A percentile compares a stretch with the other conserved stretches of the same genome.
Conservation (phyloP, 2,888 invertebrate species). For the Perizoma flavofasciatum region DNA sequence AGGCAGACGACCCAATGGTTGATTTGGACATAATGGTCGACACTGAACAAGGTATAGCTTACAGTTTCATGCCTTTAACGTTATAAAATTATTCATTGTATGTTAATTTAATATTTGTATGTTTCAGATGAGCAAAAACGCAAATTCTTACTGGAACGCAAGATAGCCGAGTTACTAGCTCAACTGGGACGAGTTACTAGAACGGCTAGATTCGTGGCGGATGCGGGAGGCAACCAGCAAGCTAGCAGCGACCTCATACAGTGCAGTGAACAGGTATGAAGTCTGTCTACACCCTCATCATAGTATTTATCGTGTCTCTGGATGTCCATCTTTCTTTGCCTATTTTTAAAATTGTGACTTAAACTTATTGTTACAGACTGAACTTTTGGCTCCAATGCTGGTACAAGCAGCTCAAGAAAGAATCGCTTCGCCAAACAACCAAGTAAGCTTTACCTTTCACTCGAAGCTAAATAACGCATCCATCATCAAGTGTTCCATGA, state of each 20-base stretch:
- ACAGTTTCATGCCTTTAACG: too few relatives aligned
- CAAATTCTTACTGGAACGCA: conserved; percentile 94
- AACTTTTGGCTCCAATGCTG: conserved; percentile 66
- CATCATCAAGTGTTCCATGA: too few relatives aligned
- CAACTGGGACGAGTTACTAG: conserved; percentile 93
- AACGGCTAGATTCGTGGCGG: conserved; percentile 94
- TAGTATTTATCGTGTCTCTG: too few relatives aligned
- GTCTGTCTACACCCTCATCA: too few relatives aligned
- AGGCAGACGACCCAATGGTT: conserved; percentile 87
- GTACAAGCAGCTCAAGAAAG: conserved; percentile 71
- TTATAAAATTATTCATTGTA: too few relatives aligned
- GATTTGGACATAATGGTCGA: conserved; percentile 97
- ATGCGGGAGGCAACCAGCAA: conserved; percentile 44
- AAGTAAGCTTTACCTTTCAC: conserved; percentile 43
- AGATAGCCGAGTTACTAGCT: conserved; percentile 92
- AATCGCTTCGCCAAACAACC: conserved; percentile 54
- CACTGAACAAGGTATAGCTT: conserved; percentile 85
- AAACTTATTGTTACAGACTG: conserved; percentile 49
- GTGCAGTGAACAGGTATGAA: conserved; percentile 57
- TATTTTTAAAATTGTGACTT: not conserved
- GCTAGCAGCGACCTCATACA: conserved; percentile 44
- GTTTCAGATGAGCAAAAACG: conserved; percentile 89
- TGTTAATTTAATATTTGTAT: not conserved
- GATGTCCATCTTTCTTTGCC: too few relatives aligned
- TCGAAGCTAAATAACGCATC: not conserved